phyloP scores from a whole-genome alignment of 2,113 vertebrate genomes.

The Clupea harengus region DNA sequence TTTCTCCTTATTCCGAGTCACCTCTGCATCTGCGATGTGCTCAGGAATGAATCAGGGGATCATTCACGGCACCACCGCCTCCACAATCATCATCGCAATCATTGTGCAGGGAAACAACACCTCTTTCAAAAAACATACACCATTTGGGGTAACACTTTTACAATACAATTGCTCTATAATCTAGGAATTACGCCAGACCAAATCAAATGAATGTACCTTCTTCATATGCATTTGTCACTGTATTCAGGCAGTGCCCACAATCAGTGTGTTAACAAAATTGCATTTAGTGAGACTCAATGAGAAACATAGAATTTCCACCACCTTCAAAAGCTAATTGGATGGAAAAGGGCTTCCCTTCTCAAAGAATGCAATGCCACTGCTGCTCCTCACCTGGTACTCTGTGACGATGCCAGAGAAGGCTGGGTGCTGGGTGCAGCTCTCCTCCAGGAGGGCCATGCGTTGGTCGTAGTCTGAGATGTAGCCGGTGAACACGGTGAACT shows the following conservation, averaged over 20 bases:
- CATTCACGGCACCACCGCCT: not conserved
- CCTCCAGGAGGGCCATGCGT: constrained; percentile 81
- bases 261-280: not conserved
- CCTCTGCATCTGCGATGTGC: not conserved
- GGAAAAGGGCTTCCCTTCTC: not conserved
- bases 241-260: too few relatives aligned
- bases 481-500: constrained; percentile 79
- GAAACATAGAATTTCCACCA: not conserved
- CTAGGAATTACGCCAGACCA: not conserved
- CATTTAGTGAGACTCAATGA: not conserved
- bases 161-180: not conserved
- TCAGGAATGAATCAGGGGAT: not conserved
- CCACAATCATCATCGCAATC: not conserved
- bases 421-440: constrained; percentile 75
- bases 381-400: constrained; percentile 82
- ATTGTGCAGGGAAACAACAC: not conserved
- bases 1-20: not conserved
- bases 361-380: not conserved
- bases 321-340: not conserved
- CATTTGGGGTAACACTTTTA: not conserved
- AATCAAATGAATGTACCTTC: not conserved
- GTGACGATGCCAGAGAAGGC: constrained; percentile 74
- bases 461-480: constrained; percentile 88
- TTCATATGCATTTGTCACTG: too few relatives aligned
- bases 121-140: not conserved